A percentile compares a stretch with the other conserved stretches of the same genome.
These are phyloP conservation scores for Drosophila sordidula DNA, from an alignment of 2,888 invertebrate species.

Conservation along the genomic window DNA sequence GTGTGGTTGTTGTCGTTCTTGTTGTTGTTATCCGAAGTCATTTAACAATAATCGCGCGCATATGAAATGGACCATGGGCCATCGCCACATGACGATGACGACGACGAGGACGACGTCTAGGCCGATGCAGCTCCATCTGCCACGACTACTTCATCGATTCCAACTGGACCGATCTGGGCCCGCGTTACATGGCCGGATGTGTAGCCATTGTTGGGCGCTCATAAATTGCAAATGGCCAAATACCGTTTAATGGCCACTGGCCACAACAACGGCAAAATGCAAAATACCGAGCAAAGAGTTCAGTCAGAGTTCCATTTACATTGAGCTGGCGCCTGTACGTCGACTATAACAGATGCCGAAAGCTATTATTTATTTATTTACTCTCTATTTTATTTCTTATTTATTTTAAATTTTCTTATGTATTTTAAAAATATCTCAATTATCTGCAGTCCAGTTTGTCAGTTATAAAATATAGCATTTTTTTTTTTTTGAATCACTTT, in stretches of 20 bases:
- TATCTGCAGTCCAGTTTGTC: too few species aligned
- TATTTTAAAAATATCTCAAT: background rate
- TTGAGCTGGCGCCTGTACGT: background rate
- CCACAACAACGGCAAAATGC: conserved; percentile 46
- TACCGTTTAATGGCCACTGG: conserved; percentile 80
- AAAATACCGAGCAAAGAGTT: conserved; percentile 16
- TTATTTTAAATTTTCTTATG: background rate
- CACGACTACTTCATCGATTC: conserved; percentile 11
- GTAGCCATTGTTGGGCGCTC: conserved; percentile 67
- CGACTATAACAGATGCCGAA: background rate
- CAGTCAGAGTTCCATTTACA: conserved; percentile 24
- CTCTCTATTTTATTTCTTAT: background rate
- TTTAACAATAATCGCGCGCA: conserved; percentile 70
- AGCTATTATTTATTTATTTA: too few species aligned
- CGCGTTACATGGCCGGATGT: conserved; percentile 56
- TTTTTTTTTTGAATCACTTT: too few species aligned
- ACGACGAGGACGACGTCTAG: background rate
- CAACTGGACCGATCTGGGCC: conserved; percentile 8
- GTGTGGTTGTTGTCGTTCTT: conserved; percentile 22
- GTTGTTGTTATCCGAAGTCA: conserved; percentile 55
- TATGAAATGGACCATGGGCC: conserved; percentile 60
- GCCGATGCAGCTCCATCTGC: conserved; percentile 18
- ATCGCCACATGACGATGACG: conserved; percentile 23
- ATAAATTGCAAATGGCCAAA: conserved; percentile 83
- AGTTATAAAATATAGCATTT: too few species aligned